Conservation (phyloP, 2,113 vertebrate genomes). For the Colistium nudipinnis region DNA sequence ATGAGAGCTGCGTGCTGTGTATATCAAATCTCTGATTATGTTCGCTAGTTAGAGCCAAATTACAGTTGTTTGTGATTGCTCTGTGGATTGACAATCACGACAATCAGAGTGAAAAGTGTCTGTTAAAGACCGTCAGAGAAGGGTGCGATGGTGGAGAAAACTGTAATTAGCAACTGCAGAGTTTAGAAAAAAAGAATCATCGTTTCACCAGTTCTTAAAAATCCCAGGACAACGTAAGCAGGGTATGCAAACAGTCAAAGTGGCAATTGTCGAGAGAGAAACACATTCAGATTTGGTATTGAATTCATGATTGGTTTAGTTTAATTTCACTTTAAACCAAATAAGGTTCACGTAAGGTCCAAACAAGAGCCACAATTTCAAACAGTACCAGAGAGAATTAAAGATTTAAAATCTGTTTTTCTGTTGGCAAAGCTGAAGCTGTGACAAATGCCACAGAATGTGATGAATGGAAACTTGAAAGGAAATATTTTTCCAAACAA, state of each 20-base stretch:
- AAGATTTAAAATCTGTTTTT: background rate
- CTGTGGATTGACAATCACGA: constrained; percentile 10
- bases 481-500: background rate
- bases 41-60: background rate
- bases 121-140: background rate
- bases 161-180: constrained; percentile 2
- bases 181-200: constrained; percentile 1
- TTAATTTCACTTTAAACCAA: constrained; percentile 1
- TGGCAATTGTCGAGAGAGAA: background rate
- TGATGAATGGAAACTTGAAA: background rate
- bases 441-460: background rate
- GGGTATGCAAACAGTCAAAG: background rate
- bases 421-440: background rate
- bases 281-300: background rate
- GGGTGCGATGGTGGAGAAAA: background rate
- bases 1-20: constrained; percentile 17
- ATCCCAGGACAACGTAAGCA: background rate
- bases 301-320: background rate
- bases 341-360: background rate
- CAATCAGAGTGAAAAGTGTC: constrained; percentile 8
- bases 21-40: constrained; percentile 29
- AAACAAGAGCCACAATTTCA: background rate
- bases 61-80: constrained; percentile 18
- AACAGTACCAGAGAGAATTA: background rate
- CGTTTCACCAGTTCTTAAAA: background rate